Base-by-base conservation (phyloP, 2,888 invertebrate species). In the Strigamia transsilvanica region DNA sequence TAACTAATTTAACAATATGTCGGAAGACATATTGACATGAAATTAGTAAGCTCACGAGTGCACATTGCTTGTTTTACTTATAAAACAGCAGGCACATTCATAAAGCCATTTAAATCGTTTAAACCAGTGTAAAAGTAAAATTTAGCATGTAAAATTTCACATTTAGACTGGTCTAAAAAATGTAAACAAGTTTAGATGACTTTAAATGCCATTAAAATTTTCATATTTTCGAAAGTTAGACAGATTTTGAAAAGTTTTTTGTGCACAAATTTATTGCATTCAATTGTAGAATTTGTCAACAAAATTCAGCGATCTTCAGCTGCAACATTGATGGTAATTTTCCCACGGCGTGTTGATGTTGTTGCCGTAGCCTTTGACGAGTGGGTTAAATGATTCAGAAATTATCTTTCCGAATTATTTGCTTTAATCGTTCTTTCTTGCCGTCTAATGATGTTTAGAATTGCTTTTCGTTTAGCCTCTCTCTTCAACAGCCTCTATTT, bases 331-430 rank as follows among this genome's bases (percentile, higher is more conserved):
- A 27, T 32, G 32, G 0, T 7, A 12, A 23, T 13, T 51, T 73
- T 73, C 73, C 73, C 73, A 73, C 73, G 15, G 7, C 13, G 1
- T 23, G 27, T 32, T 18, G 21, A 21, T n/a, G 73, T 32, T 73
- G 73, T 73, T 73, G 23, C 66, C 23, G 15, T 15, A 21, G 6
- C 21, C 15, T 23, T 32, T 73, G 73, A 73, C 23, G 73, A 73
- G n/a, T 73, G 73, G 6, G 73, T 73, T 73, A 32, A 73, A 73
- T 73, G 73, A 73, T 73, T 73, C 73, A 73, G 73, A 73, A 73
- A 73, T 73, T 73, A 73, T 73, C 73, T 73, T 9, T 73, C 32
- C 27, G 23, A 32, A 21, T 56, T 32, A 32, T 73, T 73, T 73
- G 73, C 32, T 32, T 66, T 27, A 66, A 66, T 23, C 66, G 3